Base-by-base conservation (phyloP, 2,797 vertebrate species). In the Sebastes itinus region DNA sequence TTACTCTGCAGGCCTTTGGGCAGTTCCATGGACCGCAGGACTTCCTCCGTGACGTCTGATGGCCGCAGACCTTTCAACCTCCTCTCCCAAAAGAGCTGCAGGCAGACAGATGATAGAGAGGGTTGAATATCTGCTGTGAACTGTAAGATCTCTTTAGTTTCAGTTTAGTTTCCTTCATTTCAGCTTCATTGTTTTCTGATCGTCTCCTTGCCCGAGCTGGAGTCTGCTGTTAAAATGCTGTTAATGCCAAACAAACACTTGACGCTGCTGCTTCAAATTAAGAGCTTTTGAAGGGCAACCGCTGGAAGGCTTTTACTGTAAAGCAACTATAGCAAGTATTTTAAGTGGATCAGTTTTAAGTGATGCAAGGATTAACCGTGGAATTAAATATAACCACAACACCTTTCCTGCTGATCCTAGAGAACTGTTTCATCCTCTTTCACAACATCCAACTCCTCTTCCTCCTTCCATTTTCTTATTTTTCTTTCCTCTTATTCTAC, bases 11-110 rank as follows among this genome's bases (percentile, higher is more conserved):
- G 95, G 64, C 97, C 97, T 95, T 96, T 97, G 18, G 98, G 98
- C 25, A 98, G 96, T 61, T 98, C 96, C 97, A 99, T 97, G 81
- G 95, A 95, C 78, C 96, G 95, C 68, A 99, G 96, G 56, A 97
- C 96, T 83, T 98, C 96, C 80, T 98, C 97, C 4, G 97, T 96
- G 83, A 98, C 93, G 66, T 98, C 98, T 4, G 96, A 97, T 1
- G 97, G 96, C 33, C 96, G 96, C 81, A 99, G 94, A 70, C 97
- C 98, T 94, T 97, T 97, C 87, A 99, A 93, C 80, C 98, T 94
- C 93, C 96, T 97, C 94, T 99, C 98, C 98, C 98, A 99, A 84
- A 99, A 99, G 63, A 99, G 95, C 98, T 99, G 84, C 79, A 87
- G 66, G 58, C 42, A 77, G 9, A 70, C 38, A 75, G n/a, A 69